A percentile compares a stretch with the other conserved stretches of the same genome.
These are phyloP conservation scores for Rhyacophila brunnea DNA, from an alignment of 1,140 invertebrate genomes.

Conservation along the genomic window DNA sequence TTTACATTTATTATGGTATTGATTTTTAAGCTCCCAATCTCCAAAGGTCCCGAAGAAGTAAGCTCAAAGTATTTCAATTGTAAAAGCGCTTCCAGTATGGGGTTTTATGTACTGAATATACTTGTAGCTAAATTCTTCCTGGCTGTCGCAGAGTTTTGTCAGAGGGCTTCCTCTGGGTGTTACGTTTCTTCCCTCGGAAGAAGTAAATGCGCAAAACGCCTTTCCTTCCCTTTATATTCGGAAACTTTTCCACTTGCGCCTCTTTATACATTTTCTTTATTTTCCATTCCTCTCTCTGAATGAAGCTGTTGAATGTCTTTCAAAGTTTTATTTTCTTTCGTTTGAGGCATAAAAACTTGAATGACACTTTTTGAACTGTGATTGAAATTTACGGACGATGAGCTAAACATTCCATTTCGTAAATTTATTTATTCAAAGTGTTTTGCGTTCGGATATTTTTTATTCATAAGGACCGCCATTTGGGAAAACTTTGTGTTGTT, in stretches of 20 bases:
- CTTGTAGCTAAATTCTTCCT: constrained; percentile 6
- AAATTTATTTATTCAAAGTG: background rate
- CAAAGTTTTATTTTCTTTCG: constrained; percentile 22
- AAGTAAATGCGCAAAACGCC: constrained; percentile 19
- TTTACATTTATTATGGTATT: too few relatives aligned
- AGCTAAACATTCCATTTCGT: too few relatives aligned
- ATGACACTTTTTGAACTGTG: constrained; percentile 30
- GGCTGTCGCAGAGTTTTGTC: constrained; percentile 16
- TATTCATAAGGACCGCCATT: background rate
- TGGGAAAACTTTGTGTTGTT: too few relatives aligned
- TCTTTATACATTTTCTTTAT: constrained; percentile 31
- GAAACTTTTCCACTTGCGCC: constrained; percentile 32
- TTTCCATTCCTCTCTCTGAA: constrained; percentile 26
- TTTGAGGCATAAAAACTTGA: constrained; percentile 22
- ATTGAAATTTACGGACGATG: constrained; percentile 17
- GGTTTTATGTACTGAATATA: too few relatives aligned
- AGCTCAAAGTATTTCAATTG: too few relatives aligned
- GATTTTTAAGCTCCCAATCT: too few relatives aligned
- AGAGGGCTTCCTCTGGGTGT: constrained; percentile 11
- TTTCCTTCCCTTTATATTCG: constrained; percentile 29
- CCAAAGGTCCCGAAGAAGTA: too few relatives aligned
- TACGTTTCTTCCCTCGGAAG: constrained; percentile 8
- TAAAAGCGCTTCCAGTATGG: too few relatives aligned
- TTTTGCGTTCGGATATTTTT: background rate
- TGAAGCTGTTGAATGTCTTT: constrained; percentile 32